A percentile compares a stretch with the other conserved stretches of the same genome.
phyloP scores from a whole-genome alignment of 2,113 vertebrate species.

The Colistium nudipinnis region DNA sequence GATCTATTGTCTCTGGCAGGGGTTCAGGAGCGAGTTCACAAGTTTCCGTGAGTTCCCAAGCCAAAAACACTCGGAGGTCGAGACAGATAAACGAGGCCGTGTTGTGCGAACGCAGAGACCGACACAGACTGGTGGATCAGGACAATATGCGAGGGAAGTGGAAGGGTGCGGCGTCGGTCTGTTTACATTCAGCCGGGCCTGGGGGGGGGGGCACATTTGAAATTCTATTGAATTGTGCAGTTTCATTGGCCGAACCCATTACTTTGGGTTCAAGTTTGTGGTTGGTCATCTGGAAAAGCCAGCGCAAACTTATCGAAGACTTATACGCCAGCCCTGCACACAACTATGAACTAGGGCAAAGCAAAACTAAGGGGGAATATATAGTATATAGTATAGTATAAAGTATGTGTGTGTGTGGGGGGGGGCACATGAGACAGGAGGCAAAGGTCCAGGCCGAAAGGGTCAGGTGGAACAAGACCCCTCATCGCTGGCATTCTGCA shows the following conservation, averaged over 20 bases:
- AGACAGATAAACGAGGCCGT: constrained; percentile 52
- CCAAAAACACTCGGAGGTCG: constrained; percentile 44
- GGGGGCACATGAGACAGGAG: constrained; percentile 4
- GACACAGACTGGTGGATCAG: constrained; percentile 49
- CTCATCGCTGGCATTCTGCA: constrained; percentile 37
- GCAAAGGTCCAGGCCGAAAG: not conserved
- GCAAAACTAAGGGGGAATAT: too few relatives aligned
- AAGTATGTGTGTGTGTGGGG: too few relatives aligned
- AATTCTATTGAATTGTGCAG: not conserved
- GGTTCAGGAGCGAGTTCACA: constrained; percentile 47
- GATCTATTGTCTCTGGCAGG: constrained; percentile 69
- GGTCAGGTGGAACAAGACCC: constrained; percentile 35
- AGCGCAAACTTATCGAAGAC: too few relatives aligned
- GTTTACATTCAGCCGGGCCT: constrained; percentile 44
- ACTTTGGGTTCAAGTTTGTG: not conserved
- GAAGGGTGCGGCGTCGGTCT: constrained; percentile 53
- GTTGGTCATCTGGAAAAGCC: too few relatives aligned
- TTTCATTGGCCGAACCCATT: not conserved
- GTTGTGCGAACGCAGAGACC: constrained; percentile 21
- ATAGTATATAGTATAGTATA: too few relatives aligned
- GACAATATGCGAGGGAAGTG: constrained; percentile 54
- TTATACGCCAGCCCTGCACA: too few relatives aligned
- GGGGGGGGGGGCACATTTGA: not conserved
- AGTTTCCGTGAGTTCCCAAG: constrained; percentile 63
- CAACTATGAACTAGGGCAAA: too few relatives aligned